phyloP scores from a whole-genome alignment of 2,113 vertebrate genomes.

The Dasypus novemcinctus region DNA sequence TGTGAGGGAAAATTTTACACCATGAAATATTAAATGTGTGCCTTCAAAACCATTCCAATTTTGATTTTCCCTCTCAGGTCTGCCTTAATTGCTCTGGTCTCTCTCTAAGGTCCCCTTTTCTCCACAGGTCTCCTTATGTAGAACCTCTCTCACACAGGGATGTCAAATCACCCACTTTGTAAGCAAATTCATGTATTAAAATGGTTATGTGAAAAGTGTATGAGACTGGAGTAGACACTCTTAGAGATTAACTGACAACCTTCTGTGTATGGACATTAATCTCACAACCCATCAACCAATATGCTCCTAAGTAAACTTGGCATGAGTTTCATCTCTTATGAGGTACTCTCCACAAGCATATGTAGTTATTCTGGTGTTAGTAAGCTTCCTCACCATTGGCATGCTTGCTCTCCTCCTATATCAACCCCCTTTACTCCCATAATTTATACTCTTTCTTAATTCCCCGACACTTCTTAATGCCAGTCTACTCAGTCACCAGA shows the following conservation, averaged over 20 bases:
- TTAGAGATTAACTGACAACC: not conserved
- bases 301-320: not conserved
- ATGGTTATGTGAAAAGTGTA: not conserved
- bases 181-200: not conserved
- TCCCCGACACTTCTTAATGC: not conserved
- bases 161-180: not conserved
- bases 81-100: not conserved
- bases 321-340: not conserved
- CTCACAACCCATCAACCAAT: not conserved
- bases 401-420: not conserved
- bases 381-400: not conserved
- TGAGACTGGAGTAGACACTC: not conserved
- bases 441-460: no score
- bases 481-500: not conserved
- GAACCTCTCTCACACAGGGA: not conserved
- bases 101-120: not conserved
- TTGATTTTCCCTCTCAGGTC: not conserved
- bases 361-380: not conserved
- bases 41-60: not conserved
- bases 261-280: not conserved
- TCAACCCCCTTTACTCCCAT: not conserved
- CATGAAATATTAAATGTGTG: not conserved
- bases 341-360: not conserved
- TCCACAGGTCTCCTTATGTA: not conserved
- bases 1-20: not conserved